Evolutionary conservation across 2,113 vertebrate species (phyloP).

Genomic region (Rhinolophus ferrumequinum): DNA sequence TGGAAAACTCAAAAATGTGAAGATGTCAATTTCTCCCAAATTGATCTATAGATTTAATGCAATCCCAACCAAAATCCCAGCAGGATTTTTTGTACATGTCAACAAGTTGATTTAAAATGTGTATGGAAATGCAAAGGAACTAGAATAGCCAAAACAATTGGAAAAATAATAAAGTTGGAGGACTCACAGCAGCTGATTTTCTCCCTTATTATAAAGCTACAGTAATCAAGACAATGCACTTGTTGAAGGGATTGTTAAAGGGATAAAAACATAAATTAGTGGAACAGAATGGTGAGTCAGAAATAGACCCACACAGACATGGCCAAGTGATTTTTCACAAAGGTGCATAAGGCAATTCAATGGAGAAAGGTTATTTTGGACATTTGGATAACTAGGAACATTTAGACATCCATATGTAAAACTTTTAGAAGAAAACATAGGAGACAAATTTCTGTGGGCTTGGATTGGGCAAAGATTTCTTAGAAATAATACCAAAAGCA

Average conservation of each 20-base stretch:
- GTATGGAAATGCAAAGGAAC: neutral
- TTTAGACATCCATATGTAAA: neutral
- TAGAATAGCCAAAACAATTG: neutral
- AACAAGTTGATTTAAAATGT: neutral
- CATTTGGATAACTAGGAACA: neutral
- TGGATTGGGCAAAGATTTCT: neutral
- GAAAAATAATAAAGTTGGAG: slow-evolving; percentile 7
- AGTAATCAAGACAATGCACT: neutral
- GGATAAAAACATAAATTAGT: neutral
- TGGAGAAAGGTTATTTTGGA: neutral
- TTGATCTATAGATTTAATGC: neutral
- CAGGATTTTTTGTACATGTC: neutral
- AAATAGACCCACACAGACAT: neutral
- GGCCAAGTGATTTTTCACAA: neutral
- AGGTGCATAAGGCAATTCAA: neutral
- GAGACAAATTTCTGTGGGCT: neutral
- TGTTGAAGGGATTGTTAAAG: neutral
- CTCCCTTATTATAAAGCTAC: neutral
- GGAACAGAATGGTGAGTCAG: neutral
- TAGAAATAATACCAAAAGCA: neutral
- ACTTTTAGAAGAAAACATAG: neutral
- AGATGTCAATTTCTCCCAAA: neutral
- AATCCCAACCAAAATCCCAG: neutral
- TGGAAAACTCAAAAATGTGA: neutral
- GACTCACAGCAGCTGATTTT: neutral